phyloP scores from a whole-genome alignment of 1,140 invertebrate genomes.

The Oedothorax gibbosus region DNA sequence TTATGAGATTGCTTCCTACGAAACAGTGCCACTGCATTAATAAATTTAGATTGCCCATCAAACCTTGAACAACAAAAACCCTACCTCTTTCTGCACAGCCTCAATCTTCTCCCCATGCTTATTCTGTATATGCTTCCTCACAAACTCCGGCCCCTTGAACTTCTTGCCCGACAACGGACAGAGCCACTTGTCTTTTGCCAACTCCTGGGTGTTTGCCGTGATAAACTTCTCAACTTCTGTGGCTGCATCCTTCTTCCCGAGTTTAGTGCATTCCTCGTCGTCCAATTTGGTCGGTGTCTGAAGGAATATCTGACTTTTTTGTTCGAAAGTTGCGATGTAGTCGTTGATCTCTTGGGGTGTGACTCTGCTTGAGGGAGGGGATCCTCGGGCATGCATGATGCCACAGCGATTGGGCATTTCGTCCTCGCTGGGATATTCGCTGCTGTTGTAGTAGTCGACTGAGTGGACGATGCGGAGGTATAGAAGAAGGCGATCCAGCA shows the following conservation, averaged over 20 bases:
- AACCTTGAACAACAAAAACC: background rate
- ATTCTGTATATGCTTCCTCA: conserved; percentile 98
- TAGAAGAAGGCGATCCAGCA: conserved; percentile 85
- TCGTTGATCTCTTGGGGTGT: conserved; percentile 74
- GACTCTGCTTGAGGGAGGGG: conserved; percentile 82
- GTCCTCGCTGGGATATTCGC: conserved; percentile 99
- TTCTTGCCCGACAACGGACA: conserved; percentile 99
- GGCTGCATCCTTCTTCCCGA: conserved; percentile 89
- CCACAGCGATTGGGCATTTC: conserved; percentile 99
- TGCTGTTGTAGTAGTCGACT: conserved; percentile 98
- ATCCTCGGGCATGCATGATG: conserved; percentile 95
- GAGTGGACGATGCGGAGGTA: conserved; percentile 98
- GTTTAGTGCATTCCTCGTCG: conserved; percentile 85
- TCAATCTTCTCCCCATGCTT: conserved; percentile 97
- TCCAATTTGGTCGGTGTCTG: conserved; percentile 77
- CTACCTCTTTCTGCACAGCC: conserved; percentile 93
- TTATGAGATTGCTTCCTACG: no score
- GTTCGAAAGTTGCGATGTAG: conserved; percentile 83
- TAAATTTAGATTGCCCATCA: no score
- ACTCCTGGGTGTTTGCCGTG: conserved; percentile 91
- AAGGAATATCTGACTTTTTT: conserved; percentile 89
- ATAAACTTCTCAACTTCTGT: conserved; percentile 95
- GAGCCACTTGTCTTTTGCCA: conserved; percentile 98
- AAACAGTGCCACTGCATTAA: no score
- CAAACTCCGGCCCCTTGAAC: conserved; percentile 99